Evolutionary conservation across 2,113 vertebrate genomes (phyloP).

Genomic region (Tapirus terrestris): DNA sequence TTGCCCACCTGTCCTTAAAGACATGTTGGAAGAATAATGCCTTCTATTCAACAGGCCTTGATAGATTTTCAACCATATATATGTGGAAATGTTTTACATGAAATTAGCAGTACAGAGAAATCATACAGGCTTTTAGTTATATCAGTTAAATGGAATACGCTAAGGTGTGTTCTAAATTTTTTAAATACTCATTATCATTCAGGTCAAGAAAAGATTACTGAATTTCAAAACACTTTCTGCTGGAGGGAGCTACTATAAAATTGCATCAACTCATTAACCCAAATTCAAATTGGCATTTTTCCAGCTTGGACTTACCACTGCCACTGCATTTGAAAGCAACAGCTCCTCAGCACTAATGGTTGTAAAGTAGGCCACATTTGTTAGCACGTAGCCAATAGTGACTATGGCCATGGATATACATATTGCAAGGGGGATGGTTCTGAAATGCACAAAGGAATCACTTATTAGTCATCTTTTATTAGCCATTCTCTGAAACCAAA

Average conservation of each 20-base stretch:
- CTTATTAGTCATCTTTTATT: slow-evolving; percentile 69
- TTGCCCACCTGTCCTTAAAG: not conserved
- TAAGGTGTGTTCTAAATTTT: not conserved
- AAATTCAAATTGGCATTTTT: not conserved
- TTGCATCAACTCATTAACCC: slow-evolving; percentile 47
- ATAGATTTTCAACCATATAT: not conserved
- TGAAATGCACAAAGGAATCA: slow-evolving; percentile 86
- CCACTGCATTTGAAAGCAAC: slow-evolving; percentile 93
- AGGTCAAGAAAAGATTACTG: slow-evolving; percentile 46
- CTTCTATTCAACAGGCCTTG: not conserved
- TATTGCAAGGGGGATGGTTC: slow-evolving; percentile 96
- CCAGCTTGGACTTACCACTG: slow-evolving; percentile 91
- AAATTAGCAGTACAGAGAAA: not conserved
- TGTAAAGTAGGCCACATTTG: slow-evolving; percentile 97
- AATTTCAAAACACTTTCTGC: slow-evolving; percentile 45
- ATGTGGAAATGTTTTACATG: not conserved
- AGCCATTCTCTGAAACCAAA: slow-evolving; percentile 70
- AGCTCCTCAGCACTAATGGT: slow-evolving; percentile 94
- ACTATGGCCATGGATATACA: slow-evolving; percentile 97
- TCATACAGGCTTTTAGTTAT: not conserved
- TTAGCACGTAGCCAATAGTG: slow-evolving; percentile 94
- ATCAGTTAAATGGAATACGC: not conserved
- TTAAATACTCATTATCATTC: slow-evolving; percentile 10
- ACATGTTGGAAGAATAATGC: not conserved
- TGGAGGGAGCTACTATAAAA: slow-evolving; percentile 7